Percentiles rank a stretch among this genome's conserved stretches.
Evolutionary conservation across 2,797 vertebrate genomes (phyloP).

Genomic region (Chelonia mydas): DNA sequence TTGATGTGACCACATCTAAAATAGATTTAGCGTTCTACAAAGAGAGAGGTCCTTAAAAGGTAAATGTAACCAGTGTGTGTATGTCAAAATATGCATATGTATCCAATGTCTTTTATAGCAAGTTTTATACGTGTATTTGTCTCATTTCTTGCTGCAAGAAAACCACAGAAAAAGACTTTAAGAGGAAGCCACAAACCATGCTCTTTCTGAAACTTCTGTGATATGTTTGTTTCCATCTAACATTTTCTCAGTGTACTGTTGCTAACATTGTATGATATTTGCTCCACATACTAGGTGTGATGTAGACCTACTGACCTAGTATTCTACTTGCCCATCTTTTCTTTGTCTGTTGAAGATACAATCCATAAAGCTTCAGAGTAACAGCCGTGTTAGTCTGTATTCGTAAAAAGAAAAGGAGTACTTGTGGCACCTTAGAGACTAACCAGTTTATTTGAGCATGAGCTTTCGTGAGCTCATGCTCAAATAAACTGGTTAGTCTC

Average conservation of each 20-base stretch:
- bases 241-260: constrained; percentile 5
- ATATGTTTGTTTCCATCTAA: not conserved
- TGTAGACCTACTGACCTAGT: not conserved
- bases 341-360: not conserved
- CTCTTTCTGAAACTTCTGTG: constrained; percentile 15
- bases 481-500: no score
- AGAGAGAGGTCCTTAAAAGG: not conserved
- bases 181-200: constrained; percentile 4
- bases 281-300: not conserved
- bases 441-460: no score
- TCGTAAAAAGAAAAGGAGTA: no score
- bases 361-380: not conserved
- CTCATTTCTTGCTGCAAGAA: not conserved
- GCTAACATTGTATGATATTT: not conserved
- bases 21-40: not conserved
- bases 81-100: not conserved
- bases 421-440: no score
- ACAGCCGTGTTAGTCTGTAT: no score
- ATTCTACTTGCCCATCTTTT: not conserved
- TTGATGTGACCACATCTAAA: not conserved
- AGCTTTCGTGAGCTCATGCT: no score
- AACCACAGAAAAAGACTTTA: not conserved
- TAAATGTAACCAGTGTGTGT: not conserved
- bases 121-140: not conserved
- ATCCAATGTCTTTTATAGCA: not conserved